Percentiles rank a stretch among this genome's conserved stretches.
These are phyloP conservation scores for Melieria picta DNA, from an alignment of 2,888 invertebrate species.

Conservation along the genomic window DNA sequence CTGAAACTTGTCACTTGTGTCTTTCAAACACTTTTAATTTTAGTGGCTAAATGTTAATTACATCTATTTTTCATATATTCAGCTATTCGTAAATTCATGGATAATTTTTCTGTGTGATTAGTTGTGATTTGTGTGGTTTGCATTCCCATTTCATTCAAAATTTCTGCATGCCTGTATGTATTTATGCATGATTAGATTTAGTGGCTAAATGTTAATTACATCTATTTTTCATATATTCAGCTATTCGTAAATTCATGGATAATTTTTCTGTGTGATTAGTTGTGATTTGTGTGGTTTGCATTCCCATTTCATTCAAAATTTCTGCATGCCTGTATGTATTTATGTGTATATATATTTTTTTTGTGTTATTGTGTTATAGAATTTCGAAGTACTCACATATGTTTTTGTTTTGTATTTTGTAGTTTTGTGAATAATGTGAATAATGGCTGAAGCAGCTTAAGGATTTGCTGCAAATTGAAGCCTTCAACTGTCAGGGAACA, in stretches of 20 bases:
- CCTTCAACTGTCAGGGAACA: too few species aligned
- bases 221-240: neutral
- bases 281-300: too few species aligned
- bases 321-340: neutral
- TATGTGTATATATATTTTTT: conserved; percentile 5
- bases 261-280: too few species aligned
- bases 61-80: neutral
- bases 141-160: neutral
- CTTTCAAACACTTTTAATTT: neutral
- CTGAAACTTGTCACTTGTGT: neutral
- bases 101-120: too few species aligned
- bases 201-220: neutral
- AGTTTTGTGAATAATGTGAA: neutral
- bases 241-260: neutral
- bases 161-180: neutral
- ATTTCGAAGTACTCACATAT: conserved; percentile 46
- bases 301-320: neutral
- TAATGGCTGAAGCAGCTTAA: too few species aligned
- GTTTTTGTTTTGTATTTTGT: conserved; percentile 38
- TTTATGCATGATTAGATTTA: too few species aligned
- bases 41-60: neutral
- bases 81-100: neutral
- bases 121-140: too few species aligned
- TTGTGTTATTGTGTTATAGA: conserved; percentile 17
- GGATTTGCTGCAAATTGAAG: too few species aligned